Evolutionary conservation across 2,888 invertebrate genomes (phyloP), one percentile per base, ranked within the genome.

Genomic region (Malachius bipustulatus): DNA sequence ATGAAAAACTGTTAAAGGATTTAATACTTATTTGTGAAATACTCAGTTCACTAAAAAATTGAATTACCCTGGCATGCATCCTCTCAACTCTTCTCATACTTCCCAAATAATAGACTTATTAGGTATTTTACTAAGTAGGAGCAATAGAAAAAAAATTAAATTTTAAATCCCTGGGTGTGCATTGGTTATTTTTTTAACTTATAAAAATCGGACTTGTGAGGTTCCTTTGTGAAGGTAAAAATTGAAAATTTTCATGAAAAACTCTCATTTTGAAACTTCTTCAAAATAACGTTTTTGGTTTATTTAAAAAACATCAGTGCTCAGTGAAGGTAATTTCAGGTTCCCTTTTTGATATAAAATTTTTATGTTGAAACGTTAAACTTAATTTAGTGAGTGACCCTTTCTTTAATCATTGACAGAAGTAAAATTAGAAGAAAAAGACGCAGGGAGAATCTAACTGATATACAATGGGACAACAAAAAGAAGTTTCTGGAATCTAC

Each of bases 401-500:
- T 11, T 28, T 28, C 29, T 28, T 28, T 28, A 28, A 28, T 28
- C 29, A 28, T 28, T 11, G 29, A 11, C 29, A 28, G 29, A 28
- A 28, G 29, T 28, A 28, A 28, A 11, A 28, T 28, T 28, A 28
- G 29, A 28, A 28, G 29, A 28, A n/a, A 28, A 28, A 10, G 12
- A 28, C 8, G 11, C 8, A 28, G 29, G 29, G n/a, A n/a, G 11
- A 28, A 28, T 28, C 12, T 28, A 11, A 11, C 29, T 28, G 10
- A 11, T 28, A 28, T 10, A 28, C 8, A 28, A 28, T 28, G 29
- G 29, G n/a, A 28, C 29, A 28, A 28, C 4, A 28, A 28, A 28
- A 28, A n/a, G n/a, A 28, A 28, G 29, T 28, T 28, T 28, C 29
- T 28, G 29, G 29, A 4, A 28, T 28, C 29, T 11, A 28, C 29